Evolutionary conservation across 2,888 invertebrate species (phyloP), one percentile per base, ranked within the genome.

Genomic region (Conistra vaccinii): DNA sequence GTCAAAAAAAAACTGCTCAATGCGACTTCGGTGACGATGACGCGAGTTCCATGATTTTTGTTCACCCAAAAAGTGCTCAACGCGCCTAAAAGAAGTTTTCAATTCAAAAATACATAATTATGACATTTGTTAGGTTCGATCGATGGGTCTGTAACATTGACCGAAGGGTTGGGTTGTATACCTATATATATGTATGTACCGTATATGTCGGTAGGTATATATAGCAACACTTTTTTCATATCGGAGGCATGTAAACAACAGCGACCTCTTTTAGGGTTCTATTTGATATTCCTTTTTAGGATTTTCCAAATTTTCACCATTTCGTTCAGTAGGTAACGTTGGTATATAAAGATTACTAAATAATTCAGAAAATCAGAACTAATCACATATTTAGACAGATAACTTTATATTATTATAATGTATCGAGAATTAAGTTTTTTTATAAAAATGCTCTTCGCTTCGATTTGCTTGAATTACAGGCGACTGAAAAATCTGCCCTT

Each of bases 181-280:
- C 20, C 42, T 80, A 35, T 45, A 35, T 45, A n/a, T 53, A 53
- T 4, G 17, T 26, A 14, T 10, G n/a, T n/a, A n/a, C n/a, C n/a
- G n/a, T n/a, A n/a, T n/a, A n/a, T n/a, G n/a, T 53, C 10, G 60
- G 45, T 39, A 35, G 14, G 35, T 70, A 70, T 60, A 20, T 42
- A 48, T 51, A n/a, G 35, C 45, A 35, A 23, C 71, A 17, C 48
- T 48, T 71, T 80, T 77, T 58, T 77, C 73, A 62, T 71, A 78
- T 32, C 39, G 55, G 51, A 53, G 63, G 9, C 51, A 65, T 32
- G 74, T 60, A 29, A 78, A 78, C 74, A 80, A 62, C 29, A 80
- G 39, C 58, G 80, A 66, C 51, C 74, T 80, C 65, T 80, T 53
- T 80, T 45, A n/a, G 35, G 42, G 45, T 10, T 45, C 9, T 65